Evolutionary conservation across 2,113 vertebrate genomes (phyloP).

Genomic region (Pygoscelis adeliae): DNA sequence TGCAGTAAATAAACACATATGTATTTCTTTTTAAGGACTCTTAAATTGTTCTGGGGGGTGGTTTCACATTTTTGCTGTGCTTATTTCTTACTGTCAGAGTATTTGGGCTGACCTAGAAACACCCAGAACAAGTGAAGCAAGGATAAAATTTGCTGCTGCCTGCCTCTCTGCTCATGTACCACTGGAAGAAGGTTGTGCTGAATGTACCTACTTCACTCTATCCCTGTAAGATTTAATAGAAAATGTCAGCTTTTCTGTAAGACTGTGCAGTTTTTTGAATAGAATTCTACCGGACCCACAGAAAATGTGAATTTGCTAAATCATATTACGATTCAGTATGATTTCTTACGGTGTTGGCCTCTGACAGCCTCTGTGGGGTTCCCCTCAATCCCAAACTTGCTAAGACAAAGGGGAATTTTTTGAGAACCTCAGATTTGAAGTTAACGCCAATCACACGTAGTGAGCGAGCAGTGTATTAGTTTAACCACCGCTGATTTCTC

Average conservation of each 20-base stretch:
- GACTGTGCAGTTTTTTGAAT: not conserved
- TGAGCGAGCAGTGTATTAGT: not conserved
- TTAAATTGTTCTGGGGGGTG: not conserved
- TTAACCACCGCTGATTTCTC: not conserved
- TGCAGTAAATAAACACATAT: conserved; percentile 43
- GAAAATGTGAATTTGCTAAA: not conserved
- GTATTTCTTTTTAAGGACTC: conserved; percentile 39
- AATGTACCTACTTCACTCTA: not conserved
- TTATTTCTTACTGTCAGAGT: not conserved
- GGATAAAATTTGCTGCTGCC: not conserved
- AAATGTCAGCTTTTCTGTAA: not conserved
- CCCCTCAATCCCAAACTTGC: not conserved
- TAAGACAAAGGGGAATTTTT: not conserved
- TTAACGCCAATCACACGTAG: not conserved
- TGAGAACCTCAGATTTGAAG: not conserved
- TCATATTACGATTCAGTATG: not conserved
- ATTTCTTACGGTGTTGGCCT: not conserved
- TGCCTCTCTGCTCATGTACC: not conserved
- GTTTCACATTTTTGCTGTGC: not conserved
- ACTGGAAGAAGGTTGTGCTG: not conserved
- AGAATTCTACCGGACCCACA: not conserved
- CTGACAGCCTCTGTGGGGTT: not conserved
- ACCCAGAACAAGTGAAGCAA: not conserved
- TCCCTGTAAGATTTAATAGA: not conserved
- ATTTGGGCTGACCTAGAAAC: conserved; percentile 3